These are phyloP conservation scores for Drosophila flavopinicola DNA, from an alignment of 2,888 invertebrate genomes.

Conservation along the genomic window DNA sequence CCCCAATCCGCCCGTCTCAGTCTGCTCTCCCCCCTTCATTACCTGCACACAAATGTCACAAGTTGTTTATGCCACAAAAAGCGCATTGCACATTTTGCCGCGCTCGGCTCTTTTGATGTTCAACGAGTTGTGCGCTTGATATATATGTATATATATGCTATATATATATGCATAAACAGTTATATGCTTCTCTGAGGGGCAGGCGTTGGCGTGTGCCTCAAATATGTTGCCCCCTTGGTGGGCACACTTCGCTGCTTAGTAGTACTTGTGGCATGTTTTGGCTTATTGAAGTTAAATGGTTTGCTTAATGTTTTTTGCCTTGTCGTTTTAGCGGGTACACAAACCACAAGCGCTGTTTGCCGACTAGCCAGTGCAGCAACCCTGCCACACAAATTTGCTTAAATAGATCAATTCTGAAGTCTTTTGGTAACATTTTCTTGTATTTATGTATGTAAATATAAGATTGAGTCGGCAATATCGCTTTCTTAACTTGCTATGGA, in stretches of 20 bases:
- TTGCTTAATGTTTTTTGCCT: conserved; percentile 50
- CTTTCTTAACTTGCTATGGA: too few relatives aligned
- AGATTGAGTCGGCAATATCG: too few relatives aligned
- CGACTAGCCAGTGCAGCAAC: conserved; percentile 24
- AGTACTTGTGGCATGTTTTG: conserved; percentile 25
- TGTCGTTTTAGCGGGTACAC: conserved; percentile 26
- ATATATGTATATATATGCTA: conserved; percentile 2
- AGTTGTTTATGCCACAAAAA: conserved; percentile 60
- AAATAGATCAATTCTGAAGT: neutral
- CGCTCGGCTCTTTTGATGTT: conserved; percentile 67
- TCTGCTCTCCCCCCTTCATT: conserved; percentile 1
- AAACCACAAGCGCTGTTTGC: conserved; percentile 1
- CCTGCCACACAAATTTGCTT: conserved; percentile 6
- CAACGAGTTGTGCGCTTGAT: conserved; percentile 63
- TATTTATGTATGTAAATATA: too few relatives aligned
- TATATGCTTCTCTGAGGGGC: conserved; percentile 17
- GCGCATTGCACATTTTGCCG: conserved; percentile 54
- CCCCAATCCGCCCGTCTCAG: neutral
- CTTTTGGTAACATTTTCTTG: neutral
- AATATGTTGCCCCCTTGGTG: conserved; percentile 1
- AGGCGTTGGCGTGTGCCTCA: conserved; percentile 53
- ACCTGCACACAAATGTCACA: conserved; percentile 57
- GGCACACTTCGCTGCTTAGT: conserved; percentile 3
- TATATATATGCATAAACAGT: conserved; percentile 1
- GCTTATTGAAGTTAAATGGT: conserved; percentile 70